Base-by-base conservation (phyloP, 2,113 vertebrate species). In the Silurus asotus region DNA sequence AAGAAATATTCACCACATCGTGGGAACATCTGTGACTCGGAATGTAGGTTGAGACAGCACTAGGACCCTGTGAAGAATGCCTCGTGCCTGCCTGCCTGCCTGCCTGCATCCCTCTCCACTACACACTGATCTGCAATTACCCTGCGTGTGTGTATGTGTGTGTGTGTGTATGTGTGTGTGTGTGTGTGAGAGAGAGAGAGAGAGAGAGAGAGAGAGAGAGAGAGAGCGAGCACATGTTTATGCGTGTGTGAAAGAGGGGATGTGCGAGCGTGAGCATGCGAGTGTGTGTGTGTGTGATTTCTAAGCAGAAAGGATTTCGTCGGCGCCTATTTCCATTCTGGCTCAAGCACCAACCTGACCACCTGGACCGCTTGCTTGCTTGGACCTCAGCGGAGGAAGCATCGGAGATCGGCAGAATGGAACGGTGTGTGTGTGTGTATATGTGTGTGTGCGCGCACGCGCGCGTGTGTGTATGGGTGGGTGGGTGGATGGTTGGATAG, bases 11-110 rank as follows among this genome's bases (percentile, higher is more conserved):
- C 64, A 86, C 28, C 77, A 37, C 6, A 2, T 51, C 72, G 55
- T 58, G 70, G 49, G 67, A 8, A 74, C 53, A 48, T 61, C n/a
- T 72, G 81, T 49, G 23, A 28, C 15, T 67, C 15, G n/a, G 49
- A 4, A 75, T 65, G 0, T 37, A 37, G 37, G 37, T 37, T 1
- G 0, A 1, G 62, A 62, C 28, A 91, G 91, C 95, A 93, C 93
- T 95, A 95, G 93, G 95, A 96, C 94, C 95, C 92, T 93, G 95
- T 88, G 88, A 48, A 82, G 20, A 80, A 20, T 84, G 87, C 77
- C 88, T 88, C 84, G 83, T 25, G 90, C 79, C 91, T 89, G 88
- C 91, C 90, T 91, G 88, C 87, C 89, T 86, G 87, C 85, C 89
- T 92, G 90, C 92, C 87, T 88, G 72, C 90, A 86, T 88, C 91